Percentiles rank a stretch among this genome's conserved stretches.
phyloP scores from a whole-genome alignment of 2,113 vertebrate species.

The Dasypus novemcinctus region DNA sequence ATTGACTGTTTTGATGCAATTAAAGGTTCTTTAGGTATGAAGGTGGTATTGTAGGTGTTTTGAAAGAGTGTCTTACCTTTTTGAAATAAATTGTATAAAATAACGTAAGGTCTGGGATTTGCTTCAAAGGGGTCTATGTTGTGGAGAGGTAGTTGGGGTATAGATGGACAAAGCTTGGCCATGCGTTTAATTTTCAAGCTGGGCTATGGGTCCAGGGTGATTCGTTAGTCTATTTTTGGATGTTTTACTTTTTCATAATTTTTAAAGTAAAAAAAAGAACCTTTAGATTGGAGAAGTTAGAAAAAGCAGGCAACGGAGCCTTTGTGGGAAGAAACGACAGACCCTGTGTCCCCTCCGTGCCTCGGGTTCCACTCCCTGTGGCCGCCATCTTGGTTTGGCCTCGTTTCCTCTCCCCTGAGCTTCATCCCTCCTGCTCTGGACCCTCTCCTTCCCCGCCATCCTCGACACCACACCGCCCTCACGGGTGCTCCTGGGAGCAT shows the following conservation, averaged over 20 bases:
- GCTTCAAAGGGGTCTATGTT: fast-evolving
- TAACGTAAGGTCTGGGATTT: neutral
- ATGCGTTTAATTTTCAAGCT: neutral
- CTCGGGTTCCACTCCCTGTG: neutral
- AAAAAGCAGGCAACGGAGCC: too few relatives aligned
- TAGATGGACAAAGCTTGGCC: fast-evolving
- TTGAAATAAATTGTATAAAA: neutral
- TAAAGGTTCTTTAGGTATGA: neutral
- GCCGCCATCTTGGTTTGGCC: neutral
- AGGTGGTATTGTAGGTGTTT: neutral
- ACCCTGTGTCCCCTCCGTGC: fast-evolving
- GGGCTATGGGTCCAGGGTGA: fast-evolving
- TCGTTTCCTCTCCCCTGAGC: fast-evolving
- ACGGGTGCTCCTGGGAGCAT: neutral
- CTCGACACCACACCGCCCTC: neutral
- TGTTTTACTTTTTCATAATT: neutral
- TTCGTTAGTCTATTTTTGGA: neutral
- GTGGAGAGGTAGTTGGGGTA: fast-evolving
- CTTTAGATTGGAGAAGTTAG: too few relatives aligned
- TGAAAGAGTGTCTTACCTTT: neutral
- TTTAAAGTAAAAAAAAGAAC: neutral
- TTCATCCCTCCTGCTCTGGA: neutral
- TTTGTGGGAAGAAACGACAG: neutral
- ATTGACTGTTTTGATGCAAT: neutral
- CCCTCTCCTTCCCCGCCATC: neutral